Evolutionary conservation across 2,113 vertebrate species (phyloP).

Genomic region (Ammospiza nelsoni): DNA sequence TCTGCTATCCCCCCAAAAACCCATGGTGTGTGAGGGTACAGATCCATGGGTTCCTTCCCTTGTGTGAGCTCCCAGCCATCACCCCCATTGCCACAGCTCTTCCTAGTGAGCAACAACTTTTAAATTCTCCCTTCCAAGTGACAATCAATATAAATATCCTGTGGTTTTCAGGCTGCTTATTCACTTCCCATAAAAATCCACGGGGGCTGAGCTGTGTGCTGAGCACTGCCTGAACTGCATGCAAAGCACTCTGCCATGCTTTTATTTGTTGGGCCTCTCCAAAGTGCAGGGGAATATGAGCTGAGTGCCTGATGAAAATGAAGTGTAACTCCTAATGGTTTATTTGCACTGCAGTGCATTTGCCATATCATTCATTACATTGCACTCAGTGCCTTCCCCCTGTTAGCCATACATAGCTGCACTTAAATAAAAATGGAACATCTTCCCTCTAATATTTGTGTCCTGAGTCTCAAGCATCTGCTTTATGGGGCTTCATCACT

Average conservation of each 20-base stretch:
- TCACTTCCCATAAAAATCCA: neutral
- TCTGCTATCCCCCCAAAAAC: neutral
- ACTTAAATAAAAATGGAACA: slow-evolving; percentile 17
- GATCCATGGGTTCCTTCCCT: neutral
- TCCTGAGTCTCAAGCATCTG: slow-evolving; percentile 15
- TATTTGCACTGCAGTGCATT: slow-evolving; percentile 40
- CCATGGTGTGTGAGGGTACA: accelerated
- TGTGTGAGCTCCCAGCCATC: neutral
- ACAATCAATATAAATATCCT: neutral
- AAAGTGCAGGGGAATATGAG: neutral
- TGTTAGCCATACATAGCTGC: neutral
- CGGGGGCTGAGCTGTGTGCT: neutral
- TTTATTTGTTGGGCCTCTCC: slow-evolving; percentile 34
- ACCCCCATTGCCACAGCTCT: neutral
- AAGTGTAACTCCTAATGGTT: slow-evolving; percentile 40
- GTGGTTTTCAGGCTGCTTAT: neutral
- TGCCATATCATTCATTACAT: neutral
- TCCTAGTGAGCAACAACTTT: neutral
- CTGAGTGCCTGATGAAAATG: slow-evolving; percentile 41
- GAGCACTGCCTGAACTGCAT: neutral
- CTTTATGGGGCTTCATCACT: slow-evolving; percentile 4
- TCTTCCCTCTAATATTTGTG: slow-evolving; percentile 16
- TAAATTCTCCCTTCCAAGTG: neutral
- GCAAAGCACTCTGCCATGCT: neutral
- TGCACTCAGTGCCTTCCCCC: neutral